Base-by-base conservation (phyloP, 2,888 invertebrate species). In the Empis stercorea region DNA sequence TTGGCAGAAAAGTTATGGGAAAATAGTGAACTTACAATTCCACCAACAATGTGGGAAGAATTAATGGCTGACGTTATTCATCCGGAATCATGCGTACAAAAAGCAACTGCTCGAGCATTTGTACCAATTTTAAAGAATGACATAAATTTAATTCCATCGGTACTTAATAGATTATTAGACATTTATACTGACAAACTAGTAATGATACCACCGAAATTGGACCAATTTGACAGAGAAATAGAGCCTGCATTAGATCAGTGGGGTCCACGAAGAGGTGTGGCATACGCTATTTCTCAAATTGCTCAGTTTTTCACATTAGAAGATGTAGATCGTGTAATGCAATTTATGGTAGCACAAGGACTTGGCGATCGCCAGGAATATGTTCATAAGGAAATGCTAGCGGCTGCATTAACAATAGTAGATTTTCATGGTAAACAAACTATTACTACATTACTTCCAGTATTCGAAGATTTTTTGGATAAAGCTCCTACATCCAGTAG, bases 381-480 rank as follows among this genome's bases (percentile, higher is more conserved):
- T 36, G 92, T 93, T 16, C 78, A 93, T 46, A 84, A 82, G 23
- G 83, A 88, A 66, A 96, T 99, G 95, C 74, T 95, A 48, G 82
- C 83, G 53, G 93, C 96, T 13, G 95, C 96, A n/a, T 78, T 94
- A 55, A 84, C 84, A 43, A 80, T 89, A 50, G 89, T 97, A 3
- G 87, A 94, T 63, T 72, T 86, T 46, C 95, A 97, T 69, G 97
- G 97, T 30, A 93, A 92, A 74, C 80, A 80, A 50, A 80, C 81
- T 1, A 76, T 83, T 13, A 75, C 79, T 57, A 83, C 80, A 49
- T 75, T 95, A 55, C 72, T 96, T 54, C 91, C 93, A 0, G 85
- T 94, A 17, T 94, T 96, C 70, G 94, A 96, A 68, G 80, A 87
- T 52, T 94, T 94, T 66, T 77, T 97, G 68, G 88, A 91, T 65